Percentiles rank a stretch among this genome's conserved stretches.
These are phyloP conservation scores for Agrochola litura DNA, from an alignment of 2,888 invertebrate species.

Conservation along the genomic window DNA sequence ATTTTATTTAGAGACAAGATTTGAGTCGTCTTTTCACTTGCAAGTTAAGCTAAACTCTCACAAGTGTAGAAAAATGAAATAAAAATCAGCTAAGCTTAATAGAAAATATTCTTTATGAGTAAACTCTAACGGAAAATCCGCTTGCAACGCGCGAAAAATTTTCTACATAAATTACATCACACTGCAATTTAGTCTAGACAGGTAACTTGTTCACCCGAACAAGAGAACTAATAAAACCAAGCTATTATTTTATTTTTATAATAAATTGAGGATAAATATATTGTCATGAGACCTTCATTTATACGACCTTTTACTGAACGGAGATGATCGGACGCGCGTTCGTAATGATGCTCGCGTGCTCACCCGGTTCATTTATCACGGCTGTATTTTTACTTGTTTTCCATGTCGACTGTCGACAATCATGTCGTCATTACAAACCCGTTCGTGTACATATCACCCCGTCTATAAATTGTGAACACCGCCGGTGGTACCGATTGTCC, in stretches of 20 bases:
- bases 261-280: constrained; percentile 55
- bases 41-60: background rate
- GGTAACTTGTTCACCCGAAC: constrained; percentile 40
- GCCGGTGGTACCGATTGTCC: constrained; percentile 83
- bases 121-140: constrained; percentile 32
- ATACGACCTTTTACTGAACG: constrained; percentile 56
- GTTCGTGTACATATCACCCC: constrained; percentile 83
- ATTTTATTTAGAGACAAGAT: background rate
- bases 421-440: constrained; percentile 89
- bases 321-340: constrained; percentile 67
- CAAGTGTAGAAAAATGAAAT: constrained; percentile 5
- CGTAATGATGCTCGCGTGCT: constrained; percentile 86
- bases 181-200: constrained; percentile 62
- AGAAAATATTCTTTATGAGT: constrained; percentile 31
- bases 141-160: constrained; percentile 43
- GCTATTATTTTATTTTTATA: constrained; percentile 59
- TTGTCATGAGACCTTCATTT: constrained; percentile 60
- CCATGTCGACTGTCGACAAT: constrained; percentile 87
- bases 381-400: constrained; percentile 87
- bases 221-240: constrained; percentile 50
- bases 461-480: constrained; percentile 89
- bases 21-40: background rate
- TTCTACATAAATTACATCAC: constrained; percentile 53
- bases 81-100: constrained; percentile 25
- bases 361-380: constrained; percentile 83